Conservation (phyloP, 2,888 invertebrate genomes). For the Acrobeloides nanus region DNA sequence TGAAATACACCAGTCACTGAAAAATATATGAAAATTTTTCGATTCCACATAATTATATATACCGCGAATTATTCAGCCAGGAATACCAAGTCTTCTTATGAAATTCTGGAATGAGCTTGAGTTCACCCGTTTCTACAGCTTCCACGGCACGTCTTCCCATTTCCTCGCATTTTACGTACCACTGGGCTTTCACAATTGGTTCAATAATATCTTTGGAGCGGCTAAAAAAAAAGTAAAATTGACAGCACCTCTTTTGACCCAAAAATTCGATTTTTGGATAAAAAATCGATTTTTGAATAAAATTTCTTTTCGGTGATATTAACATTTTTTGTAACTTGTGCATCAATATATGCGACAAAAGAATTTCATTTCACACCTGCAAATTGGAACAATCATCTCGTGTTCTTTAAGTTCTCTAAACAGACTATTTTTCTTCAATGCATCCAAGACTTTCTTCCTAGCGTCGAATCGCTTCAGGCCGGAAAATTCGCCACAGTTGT, state of each 20-base stretch:
- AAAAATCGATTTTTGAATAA: no score
- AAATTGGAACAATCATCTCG: slow-evolving; percentile 87
- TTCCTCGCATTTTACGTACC: slow-evolving; percentile 77
- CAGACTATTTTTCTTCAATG: slow-evolving; percentile 67
- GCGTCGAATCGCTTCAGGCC: slow-evolving; percentile 86
- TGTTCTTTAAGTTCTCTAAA: slow-evolving; percentile 77
- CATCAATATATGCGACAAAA: not conserved
- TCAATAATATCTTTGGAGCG: slow-evolving; percentile 95
- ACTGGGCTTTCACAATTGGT: slow-evolving; percentile 88
- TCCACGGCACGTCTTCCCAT: slow-evolving; percentile 81
- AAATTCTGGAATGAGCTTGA: slow-evolving; percentile 80
- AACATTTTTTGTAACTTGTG: no score
- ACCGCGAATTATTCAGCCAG: slow-evolving; percentile 9
- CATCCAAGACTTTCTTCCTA: slow-evolving; percentile 71
- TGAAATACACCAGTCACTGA: slow-evolving; percentile 94
- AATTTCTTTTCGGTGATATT: no score
- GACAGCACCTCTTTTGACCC: no score
- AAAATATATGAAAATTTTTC: slow-evolving; percentile 23
- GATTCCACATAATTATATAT: not conserved
- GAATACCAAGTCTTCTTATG: slow-evolving; percentile 78
- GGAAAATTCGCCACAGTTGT: slow-evolving; percentile 56
- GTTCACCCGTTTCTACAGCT: slow-evolving; percentile 61
- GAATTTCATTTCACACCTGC: slow-evolving; percentile 54
- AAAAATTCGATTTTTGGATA: no score
- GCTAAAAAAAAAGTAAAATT: slow-evolving; percentile 62